phyloP scores from a whole-genome alignment of 2,113 vertebrate genomes.

The Pelvicachromis taeniatus region DNA sequence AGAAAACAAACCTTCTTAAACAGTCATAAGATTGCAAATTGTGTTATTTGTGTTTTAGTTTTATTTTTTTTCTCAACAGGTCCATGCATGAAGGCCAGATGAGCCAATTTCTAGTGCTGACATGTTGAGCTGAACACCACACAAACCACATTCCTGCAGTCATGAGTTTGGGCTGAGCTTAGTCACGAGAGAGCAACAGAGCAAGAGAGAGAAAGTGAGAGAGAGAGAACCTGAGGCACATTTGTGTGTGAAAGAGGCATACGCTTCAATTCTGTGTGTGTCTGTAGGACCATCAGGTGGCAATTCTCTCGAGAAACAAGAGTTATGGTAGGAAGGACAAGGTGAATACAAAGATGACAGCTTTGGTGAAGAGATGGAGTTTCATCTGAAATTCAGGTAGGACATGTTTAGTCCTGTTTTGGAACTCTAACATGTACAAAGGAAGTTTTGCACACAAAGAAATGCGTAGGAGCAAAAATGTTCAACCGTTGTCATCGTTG shows the following conservation, averaged over 20 bases:
- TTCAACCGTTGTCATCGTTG: neutral
- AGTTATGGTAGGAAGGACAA: neutral
- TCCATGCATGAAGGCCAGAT: neutral
- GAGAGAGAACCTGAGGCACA: neutral
- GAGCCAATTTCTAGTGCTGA: neutral
- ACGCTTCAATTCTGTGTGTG: neutral
- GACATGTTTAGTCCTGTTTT: neutral
- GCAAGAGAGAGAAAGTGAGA: neutral
- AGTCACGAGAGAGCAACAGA: constrained; percentile 52
- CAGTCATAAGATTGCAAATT: neutral
- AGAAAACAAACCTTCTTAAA: neutral
- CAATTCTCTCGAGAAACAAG: neutral
- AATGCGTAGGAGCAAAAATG: neutral
- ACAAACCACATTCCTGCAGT: constrained; percentile 66
- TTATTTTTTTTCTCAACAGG: neutral
- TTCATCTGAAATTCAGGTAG: constrained; percentile 36
- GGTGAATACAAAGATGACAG: neutral
- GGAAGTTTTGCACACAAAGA: neutral
- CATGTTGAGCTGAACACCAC: neutral
- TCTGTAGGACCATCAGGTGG: neutral
- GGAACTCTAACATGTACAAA: neutral
- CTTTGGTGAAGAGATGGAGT: neutral
- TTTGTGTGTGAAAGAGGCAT: neutral
- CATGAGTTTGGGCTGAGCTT: constrained; percentile 65
- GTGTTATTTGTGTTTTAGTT: no score